Conservation (phyloP, 2,888 invertebrate species). For the Deroplatys truncata region DNA sequence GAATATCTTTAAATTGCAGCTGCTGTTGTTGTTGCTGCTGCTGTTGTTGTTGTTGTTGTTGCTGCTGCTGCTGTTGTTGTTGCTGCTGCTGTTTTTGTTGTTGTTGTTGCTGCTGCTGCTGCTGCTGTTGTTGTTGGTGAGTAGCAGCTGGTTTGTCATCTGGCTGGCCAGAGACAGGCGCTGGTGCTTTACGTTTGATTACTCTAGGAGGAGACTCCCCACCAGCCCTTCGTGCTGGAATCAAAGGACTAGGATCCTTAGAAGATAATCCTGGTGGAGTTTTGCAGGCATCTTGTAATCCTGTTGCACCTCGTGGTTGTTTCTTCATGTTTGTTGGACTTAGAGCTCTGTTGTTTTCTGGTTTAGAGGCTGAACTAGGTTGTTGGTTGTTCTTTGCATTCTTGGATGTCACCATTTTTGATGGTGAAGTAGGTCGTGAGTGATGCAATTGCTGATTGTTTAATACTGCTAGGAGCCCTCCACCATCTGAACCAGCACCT, state of each 20-base stretch:
- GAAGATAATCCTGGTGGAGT: neutral
- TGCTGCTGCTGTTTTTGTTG: neutral
- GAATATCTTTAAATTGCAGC: neutral
- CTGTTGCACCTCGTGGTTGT: neutral
- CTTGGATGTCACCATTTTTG: constrained; percentile 12
- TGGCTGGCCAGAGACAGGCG: neutral
- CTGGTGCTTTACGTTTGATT: constrained; percentile 46
- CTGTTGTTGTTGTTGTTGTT: neutral
- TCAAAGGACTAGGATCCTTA: constrained; percentile 39
- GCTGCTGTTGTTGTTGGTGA: neutral
- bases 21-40: neutral
- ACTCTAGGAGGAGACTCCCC: constrained; percentile 51
- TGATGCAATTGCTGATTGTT: neutral
- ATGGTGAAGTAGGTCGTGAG: neutral
- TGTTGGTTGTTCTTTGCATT: neutral
- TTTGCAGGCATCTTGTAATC: neutral
- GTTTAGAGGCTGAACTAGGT: neutral
- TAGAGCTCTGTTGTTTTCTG: constrained; percentile 8
- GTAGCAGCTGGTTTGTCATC: neutral
- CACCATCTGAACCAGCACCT: neutral
- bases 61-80: neutral
- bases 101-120: neutral
- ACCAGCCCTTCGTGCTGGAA: constrained; percentile 42
- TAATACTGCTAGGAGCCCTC: neutral
- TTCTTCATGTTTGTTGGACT: constrained; percentile 41